Evolutionary conservation across 2,113 vertebrate genomes (phyloP).

Genomic region (Eublepharis macularius): DNA sequence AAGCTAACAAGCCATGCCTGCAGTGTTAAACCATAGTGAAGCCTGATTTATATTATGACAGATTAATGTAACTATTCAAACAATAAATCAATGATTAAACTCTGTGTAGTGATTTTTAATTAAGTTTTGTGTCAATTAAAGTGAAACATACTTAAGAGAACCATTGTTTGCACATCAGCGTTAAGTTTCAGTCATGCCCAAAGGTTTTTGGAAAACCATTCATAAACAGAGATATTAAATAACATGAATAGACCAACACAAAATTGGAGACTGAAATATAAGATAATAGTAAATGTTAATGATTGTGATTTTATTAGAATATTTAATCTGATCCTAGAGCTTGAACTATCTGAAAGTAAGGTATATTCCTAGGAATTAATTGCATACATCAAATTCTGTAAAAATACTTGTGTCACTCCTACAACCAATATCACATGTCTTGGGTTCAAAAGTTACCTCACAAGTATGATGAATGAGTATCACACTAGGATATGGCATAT

Average conservation of each 20-base stretch:
- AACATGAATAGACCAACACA: background rate
- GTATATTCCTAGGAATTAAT: background rate
- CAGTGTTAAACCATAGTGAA: constrained; percentile 37
- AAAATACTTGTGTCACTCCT: background rate
- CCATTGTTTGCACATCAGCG: constrained; percentile 5
- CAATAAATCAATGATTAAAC: constrained; percentile 36
- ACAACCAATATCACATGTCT: background rate
- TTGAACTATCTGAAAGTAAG: background rate
- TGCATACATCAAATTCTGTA: background rate
- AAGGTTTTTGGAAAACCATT: background rate
- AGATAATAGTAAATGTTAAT: background rate
- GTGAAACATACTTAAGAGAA: constrained; percentile 26
- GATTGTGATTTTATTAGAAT: background rate
- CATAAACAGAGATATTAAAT: background rate
- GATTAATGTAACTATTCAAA: constrained; percentile 41
- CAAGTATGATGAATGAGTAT: background rate
- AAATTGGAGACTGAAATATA: background rate
- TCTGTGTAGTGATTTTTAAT: constrained; percentile 42
- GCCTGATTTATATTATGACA: constrained; percentile 36
- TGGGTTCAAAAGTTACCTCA: background rate
- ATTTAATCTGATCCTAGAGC: background rate
- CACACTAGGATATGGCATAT: background rate
- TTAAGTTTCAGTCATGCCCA: background rate
- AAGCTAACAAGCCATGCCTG: constrained; percentile 37
- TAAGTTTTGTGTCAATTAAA: constrained; percentile 38